Evolutionary conservation across 2,888 invertebrate genomes (phyloP), one percentile per base, ranked within the genome.

Genomic region (Drosophila helvetica): DNA sequence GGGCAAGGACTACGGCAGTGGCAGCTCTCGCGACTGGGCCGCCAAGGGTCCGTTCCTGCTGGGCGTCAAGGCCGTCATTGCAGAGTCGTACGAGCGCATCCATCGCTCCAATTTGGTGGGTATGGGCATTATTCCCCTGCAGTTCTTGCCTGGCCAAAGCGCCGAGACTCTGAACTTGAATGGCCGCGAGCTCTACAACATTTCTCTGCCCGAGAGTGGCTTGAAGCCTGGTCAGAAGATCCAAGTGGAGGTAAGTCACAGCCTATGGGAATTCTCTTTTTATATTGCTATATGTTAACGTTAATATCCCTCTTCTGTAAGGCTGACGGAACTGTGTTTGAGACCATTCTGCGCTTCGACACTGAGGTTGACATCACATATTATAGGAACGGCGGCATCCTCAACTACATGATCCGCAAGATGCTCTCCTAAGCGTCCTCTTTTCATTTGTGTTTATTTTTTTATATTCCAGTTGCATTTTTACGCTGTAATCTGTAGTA

Each of bases 11-110:
- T 99, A 99, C 90, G 99, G 99, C 0, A 97, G 97, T 0, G 99
- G 99, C 0, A 99, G 99, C 0, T 98, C 98, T 55, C 94, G 99
- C 19, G 99, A 99, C 92, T 99, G 99, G 99, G 99, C 99, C 0
- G 99, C 99, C 0, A 99, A 99, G 90, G 99, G 99, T 67, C 98
- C 99, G 0, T 98, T 95, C 92, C 93, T 99, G 60, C 92, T 98
- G 92, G 98, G 97, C 82, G 93, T 94, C 59, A 95, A 95, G 88
- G 99, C 98, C 0, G 98, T 99, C 12, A 98, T 99, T 78, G 99
- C 98, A 0, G 99, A 99, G 91, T 98, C 98, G 0, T 99, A 97
- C 91, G 99, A 99, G 92, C 94, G 99, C 54, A 99, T 99, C 90
- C 99, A 99, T 92, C 96, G 99, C 46, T 98, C 98, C 25, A 99